phyloP scores from a whole-genome alignment of 1,140 invertebrate genomes.

The Diorhabda sublineata region DNA sequence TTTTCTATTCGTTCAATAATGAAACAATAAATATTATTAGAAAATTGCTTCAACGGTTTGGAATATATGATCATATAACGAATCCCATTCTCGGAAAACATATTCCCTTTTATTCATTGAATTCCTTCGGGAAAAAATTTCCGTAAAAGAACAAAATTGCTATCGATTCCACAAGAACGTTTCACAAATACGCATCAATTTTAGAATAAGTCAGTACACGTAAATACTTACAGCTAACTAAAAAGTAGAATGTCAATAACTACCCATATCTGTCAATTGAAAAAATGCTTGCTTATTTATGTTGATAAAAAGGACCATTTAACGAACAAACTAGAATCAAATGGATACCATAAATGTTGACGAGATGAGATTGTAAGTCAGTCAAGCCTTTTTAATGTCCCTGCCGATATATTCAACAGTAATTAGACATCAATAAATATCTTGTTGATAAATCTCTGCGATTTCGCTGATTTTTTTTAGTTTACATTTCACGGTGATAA shows the following conservation, averaged over 20 bases:
- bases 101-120: not conserved
- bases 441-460: not conserved
- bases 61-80: not conserved
- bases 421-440: slow-evolving; percentile 3
- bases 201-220: not conserved
- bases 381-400: not conserved
- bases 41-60: no score
- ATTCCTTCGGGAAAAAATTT: slow-evolving; percentile 2
- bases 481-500: no score
- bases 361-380: not conserved
- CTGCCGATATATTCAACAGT: not conserved
- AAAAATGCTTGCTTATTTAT: slow-evolving; percentile 1
- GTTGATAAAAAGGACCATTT: slow-evolving; percentile 2
- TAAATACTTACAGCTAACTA: not conserved
- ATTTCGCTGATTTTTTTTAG: not conserved
- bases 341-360: slow-evolving; percentile 2
- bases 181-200: not conserved
- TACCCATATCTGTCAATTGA: slow-evolving; percentile 2
- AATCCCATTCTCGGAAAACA: not conserved
- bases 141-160: slow-evolving; percentile 2
- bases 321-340: slow-evolving; percentile 2
- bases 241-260: slow-evolving; percentile 2
- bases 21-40: no score
- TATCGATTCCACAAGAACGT: not conserved
- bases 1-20: no score